phyloP scores from a whole-genome alignment of 2,888 invertebrate species.

The Dermolepida albohirtum region DNA sequence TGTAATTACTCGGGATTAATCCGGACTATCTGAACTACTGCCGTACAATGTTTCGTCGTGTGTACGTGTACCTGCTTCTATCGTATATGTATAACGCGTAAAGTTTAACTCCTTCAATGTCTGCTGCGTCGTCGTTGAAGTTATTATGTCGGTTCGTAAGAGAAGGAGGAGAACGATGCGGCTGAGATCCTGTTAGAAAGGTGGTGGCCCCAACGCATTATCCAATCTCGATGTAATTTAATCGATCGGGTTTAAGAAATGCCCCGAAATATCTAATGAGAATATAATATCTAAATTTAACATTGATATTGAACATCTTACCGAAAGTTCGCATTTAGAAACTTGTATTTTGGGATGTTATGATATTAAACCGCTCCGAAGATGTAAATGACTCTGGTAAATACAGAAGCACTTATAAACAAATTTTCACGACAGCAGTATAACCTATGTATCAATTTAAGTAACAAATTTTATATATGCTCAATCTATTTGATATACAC shows the following conservation, averaged over 20 bases:
- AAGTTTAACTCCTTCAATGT: slow-evolving; percentile 37
- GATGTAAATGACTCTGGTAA: too few relatives aligned
- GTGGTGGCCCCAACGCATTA: slow-evolving; percentile 28
- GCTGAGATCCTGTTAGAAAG: slow-evolving; percentile 27
- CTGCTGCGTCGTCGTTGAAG: slow-evolving; percentile 24
- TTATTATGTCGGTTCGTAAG: slow-evolving; percentile 25
- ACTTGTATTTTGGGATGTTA: too few relatives aligned
- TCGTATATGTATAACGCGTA: slow-evolving; percentile 11
- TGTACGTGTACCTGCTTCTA: slow-evolving; percentile 16
- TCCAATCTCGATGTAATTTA: slow-evolving; percentile 32
- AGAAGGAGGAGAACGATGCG: slow-evolving; percentile 17
- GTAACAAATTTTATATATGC: too few relatives aligned
- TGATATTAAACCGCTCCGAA: too few relatives aligned
- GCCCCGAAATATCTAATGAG: slow-evolving; percentile 19
- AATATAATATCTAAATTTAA: slow-evolving; percentile 26
- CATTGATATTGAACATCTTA: slow-evolving; percentile 1
- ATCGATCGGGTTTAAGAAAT: slow-evolving; percentile 34
- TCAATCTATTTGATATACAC: too few relatives aligned
- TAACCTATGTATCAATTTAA: too few relatives aligned
- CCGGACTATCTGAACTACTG: slow-evolving; percentile 48
- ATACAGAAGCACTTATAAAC: too few relatives aligned
- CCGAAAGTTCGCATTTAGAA: background rate
- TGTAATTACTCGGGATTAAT: slow-evolving; percentile 61
- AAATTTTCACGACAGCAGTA: too few relatives aligned
- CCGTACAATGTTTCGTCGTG: slow-evolving; percentile 42